A percentile compares a stretch with the other conserved stretches of the same genome.
Conservation (phyloP, 1,140 invertebrate species). For the Drosophila pachea region DNA sequence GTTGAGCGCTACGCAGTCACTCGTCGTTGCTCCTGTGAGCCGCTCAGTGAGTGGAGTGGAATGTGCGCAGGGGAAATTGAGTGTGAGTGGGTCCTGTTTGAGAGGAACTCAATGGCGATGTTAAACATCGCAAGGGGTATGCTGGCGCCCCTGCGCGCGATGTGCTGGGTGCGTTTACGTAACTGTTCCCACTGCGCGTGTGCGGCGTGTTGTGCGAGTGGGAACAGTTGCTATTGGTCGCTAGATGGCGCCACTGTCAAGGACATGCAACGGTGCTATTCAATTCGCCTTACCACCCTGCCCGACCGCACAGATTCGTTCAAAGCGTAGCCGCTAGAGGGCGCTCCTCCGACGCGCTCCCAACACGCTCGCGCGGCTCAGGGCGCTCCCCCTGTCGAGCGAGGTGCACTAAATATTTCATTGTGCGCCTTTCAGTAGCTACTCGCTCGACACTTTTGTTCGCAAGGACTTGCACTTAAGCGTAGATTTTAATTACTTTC, state of each 20-base stretch:
- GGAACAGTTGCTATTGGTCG: background rate
- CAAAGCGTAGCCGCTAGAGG: background rate
- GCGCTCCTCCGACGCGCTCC: background rate
- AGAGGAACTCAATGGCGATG: conserved; percentile 36
- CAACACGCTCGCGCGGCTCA: background rate
- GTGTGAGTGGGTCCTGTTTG: conserved; percentile 37
- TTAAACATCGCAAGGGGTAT: conserved; percentile 32
- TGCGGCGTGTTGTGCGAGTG: conserved; percentile 14
- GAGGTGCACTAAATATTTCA: conserved; percentile 44
- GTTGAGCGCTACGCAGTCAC: conserved; percentile 5
- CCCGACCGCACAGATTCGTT: conserved; percentile 6
- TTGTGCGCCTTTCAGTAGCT: conserved; percentile 39
- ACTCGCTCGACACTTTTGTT: conserved; percentile 37
- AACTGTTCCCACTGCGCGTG: conserved; percentile 42
- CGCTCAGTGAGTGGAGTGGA: conserved; percentile 14
- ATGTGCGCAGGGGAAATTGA: conserved; percentile 28
- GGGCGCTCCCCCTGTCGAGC: background rate
- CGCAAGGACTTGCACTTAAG: conserved; percentile 71
- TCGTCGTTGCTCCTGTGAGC: conserved; percentile 27
- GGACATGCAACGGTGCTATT: conserved; percentile 16
- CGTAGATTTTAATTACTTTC: conserved; percentile 77
- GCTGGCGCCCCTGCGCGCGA: background rate
- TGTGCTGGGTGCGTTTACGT: too few species aligned
- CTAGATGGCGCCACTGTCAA: conserved; percentile 43
- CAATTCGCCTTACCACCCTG: background rate